Evolutionary conservation across 2,888 invertebrate species (phyloP).

Genomic region (Incurvaria masculella): DNA sequence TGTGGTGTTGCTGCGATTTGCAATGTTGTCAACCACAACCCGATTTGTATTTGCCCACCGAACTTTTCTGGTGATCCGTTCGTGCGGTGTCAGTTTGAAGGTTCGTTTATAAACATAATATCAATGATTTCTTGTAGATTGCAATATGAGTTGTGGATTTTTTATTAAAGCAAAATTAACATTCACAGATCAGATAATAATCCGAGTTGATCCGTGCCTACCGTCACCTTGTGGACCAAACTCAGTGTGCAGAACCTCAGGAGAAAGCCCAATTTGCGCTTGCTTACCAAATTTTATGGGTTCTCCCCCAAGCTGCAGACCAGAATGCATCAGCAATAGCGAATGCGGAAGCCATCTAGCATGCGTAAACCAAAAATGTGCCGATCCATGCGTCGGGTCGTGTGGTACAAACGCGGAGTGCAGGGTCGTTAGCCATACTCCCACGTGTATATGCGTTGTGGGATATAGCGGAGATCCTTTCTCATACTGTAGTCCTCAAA

Average conservation of each 20-base stretch:
- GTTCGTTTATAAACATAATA: no score
- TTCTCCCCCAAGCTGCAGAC: slow-evolving; percentile 71
- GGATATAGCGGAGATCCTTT: slow-evolving; percentile 79
- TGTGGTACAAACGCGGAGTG: slow-evolving; percentile 76
- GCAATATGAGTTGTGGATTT: no score
- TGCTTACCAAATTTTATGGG: slow-evolving; percentile 67
- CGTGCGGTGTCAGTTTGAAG: slow-evolving; percentile 57
- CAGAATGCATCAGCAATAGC: slow-evolving; percentile 75
- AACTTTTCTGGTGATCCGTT: slow-evolving; percentile 80
- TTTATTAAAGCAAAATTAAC: no score
- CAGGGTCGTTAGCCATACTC: slow-evolving; percentile 71
- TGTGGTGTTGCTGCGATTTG: slow-evolving; percentile 73
- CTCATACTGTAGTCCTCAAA: slow-evolving; percentile 53
- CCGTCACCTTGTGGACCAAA: slow-evolving; percentile 80
- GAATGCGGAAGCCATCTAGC: slow-evolving; percentile 70
- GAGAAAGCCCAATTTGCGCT: slow-evolving; percentile 70
- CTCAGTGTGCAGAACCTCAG: slow-evolving; percentile 65
- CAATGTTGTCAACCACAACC: slow-evolving; percentile 72
- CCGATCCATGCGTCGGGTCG: slow-evolving; percentile 68
- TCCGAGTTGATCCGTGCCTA: slow-evolving; percentile 54
- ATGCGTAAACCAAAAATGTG: slow-evolving; percentile 73
- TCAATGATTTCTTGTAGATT: no score
- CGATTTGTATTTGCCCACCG: slow-evolving; percentile 69
- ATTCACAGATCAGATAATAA: slow-evolving; percentile 28
- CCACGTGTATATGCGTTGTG: slow-evolving; percentile 65